Evolutionary conservation across 2,888 invertebrate species (phyloP).

Genomic region (Cosmia pyralina): DNA sequence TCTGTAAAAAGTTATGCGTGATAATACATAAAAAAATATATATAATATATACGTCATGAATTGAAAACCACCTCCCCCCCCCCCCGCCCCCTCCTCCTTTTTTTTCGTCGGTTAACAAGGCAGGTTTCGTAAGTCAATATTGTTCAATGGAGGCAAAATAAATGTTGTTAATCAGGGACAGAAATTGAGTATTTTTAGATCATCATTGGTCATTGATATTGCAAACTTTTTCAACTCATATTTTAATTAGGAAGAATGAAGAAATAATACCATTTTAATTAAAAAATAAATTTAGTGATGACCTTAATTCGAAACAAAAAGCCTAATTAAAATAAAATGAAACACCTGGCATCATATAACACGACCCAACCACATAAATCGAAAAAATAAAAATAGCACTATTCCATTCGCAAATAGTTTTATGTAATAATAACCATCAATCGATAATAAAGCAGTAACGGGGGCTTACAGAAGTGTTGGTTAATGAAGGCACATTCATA

Average conservation of each 20-base stretch:
- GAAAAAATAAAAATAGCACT: slow-evolving; percentile 2
- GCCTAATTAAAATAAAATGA: slow-evolving; percentile 7
- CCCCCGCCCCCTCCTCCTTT: no score
- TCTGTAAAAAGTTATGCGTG: no score
- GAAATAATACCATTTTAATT: neutral
- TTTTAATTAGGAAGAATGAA: neutral
- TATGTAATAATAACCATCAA: slow-evolving; percentile 15
- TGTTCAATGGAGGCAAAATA: neutral
- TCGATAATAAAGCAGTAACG: slow-evolving; percentile 12
- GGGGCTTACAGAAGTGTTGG: slow-evolving; percentile 7
- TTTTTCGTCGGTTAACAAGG: no score
- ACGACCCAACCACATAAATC: neutral
- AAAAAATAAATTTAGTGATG: neutral
- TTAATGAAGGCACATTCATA: slow-evolving; percentile 53
- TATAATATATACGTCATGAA: no score
- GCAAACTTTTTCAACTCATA: neutral
- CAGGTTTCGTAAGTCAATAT: neutral
- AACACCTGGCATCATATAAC: neutral
- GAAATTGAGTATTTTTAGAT: neutral
- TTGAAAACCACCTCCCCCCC: no score
- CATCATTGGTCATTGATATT: neutral
- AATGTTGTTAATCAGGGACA: neutral
- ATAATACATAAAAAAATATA: no score
- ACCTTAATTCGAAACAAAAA: neutral
- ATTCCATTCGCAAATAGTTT: slow-evolving; percentile 4